Conservation (phyloP, 2,113 vertebrate species). For the Helogale parvula region DNA sequence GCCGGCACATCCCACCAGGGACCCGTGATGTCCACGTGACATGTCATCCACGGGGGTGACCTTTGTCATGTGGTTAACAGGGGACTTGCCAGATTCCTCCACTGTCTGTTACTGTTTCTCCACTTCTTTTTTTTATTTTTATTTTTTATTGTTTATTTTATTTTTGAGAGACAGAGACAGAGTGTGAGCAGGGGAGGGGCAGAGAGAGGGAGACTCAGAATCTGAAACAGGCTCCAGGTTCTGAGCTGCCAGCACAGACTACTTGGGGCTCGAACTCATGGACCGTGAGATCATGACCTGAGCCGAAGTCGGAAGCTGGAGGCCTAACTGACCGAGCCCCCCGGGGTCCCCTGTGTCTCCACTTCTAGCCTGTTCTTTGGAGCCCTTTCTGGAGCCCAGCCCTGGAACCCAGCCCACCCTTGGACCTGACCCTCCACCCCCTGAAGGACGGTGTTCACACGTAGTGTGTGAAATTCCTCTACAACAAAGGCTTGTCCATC, state of each 20-base stretch:
- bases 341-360: too few relatives aligned
- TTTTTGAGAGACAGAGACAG: too few relatives aligned
- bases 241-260: too few relatives aligned
- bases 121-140: too few relatives aligned
- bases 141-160: too few relatives aligned
- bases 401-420: rapidly evolving
- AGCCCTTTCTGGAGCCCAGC: background rate
- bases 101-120: rapidly evolving
- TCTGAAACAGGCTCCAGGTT: too few relatives aligned
- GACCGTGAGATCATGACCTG: too few relatives aligned
- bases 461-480: rapidly evolving
- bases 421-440: rapidly evolving
- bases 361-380: rapidly evolving
- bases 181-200: too few relatives aligned
- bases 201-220: too few relatives aligned
- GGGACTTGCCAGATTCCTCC: rapidly evolving
- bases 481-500: rapidly evolving
- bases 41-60: rapidly evolving
- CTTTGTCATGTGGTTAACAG: rapidly evolving
- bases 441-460: rapidly evolving
- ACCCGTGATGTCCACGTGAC: rapidly evolving
- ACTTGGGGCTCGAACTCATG: too few relatives aligned
- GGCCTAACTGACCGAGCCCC: too few relatives aligned
- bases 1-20: rapidly evolving
- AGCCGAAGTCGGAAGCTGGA: too few relatives aligned